phyloP scores from a whole-genome alignment of 2,888 invertebrate species.

The Aproaerema taeniolella region DNA sequence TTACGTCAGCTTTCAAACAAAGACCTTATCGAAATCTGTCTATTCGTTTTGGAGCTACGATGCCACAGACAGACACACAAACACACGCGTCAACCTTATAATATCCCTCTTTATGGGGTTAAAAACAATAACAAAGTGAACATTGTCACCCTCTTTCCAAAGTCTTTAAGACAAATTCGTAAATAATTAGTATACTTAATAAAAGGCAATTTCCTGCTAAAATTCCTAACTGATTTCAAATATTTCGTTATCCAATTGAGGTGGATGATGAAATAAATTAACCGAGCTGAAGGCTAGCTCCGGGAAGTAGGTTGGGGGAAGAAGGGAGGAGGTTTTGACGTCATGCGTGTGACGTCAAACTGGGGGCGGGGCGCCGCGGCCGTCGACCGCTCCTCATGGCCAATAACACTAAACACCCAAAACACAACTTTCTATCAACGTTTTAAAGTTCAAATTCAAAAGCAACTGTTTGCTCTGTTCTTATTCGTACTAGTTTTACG shows the following conservation, averaged over 20 bases:
- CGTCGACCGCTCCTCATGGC: slow-evolving; percentile 41
- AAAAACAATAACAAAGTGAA: too few relatives aligned
- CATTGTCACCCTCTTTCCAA: too few relatives aligned
- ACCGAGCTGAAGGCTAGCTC: slow-evolving; percentile 32
- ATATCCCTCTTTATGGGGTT: too few relatives aligned
- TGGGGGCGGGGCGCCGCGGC: slow-evolving; percentile 50
- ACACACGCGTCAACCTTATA: too few relatives aligned
- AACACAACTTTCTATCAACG: slow-evolving; percentile 6
- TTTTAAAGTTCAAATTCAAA: slow-evolving; percentile 6
- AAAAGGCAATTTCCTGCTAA: too few relatives aligned
- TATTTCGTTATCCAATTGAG: slow-evolving; percentile 31
- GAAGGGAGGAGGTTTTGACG: slow-evolving; percentile 57
- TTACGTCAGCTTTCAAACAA: too few relatives aligned
- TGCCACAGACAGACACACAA: too few relatives aligned
- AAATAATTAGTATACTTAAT: too few relatives aligned
- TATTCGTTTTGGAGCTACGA: too few relatives aligned
- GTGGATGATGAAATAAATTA: slow-evolving; percentile 39
- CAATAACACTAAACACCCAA: slow-evolving; percentile 6
- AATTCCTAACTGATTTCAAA: slow-evolving; percentile 16
- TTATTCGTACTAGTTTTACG: not conserved
- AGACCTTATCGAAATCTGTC: too few relatives aligned
- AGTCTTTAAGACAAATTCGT: too few relatives aligned
- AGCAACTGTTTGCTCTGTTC: not conserved
- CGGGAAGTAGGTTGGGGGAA: slow-evolving; percentile 17
- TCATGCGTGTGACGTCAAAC: slow-evolving; percentile 63